Percentiles rank a stretch among this genome's conserved stretches.
Conservation (phyloP, 2,888 invertebrate genomes). For the Hydropsyche betteni region DNA sequence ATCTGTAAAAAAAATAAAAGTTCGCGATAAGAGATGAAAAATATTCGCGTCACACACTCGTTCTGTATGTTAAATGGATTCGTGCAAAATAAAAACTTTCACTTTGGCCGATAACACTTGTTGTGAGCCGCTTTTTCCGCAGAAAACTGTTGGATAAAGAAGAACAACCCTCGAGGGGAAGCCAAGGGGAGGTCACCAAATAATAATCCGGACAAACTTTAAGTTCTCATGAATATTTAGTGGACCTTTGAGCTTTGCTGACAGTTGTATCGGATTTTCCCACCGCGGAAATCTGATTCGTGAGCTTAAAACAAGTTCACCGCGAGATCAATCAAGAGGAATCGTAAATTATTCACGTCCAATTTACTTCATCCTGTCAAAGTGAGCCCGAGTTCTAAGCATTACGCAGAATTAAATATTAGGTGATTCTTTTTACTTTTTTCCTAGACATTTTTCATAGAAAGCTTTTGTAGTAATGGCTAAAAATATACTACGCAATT, state of each 20-base stretch:
- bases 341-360: conserved; percentile 27
- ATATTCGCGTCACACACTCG: too few species aligned
- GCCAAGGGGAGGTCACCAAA: conserved; percentile 31
- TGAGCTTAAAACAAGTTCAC: conserved; percentile 25
- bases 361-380: conserved; percentile 23
- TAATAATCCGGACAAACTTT: conserved; percentile 34
- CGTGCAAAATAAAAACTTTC: neutral
- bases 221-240: conserved; percentile 37
- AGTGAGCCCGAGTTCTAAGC: neutral
- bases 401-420: neutral
- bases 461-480: too few species aligned
- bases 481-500: too few species aligned
- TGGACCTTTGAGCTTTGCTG: conserved; percentile 35
- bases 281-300: conserved; percentile 35
- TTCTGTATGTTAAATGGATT: neutral
- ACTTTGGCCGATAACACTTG: conserved; percentile 7
- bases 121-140: neutral
- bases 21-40: too few species aligned
- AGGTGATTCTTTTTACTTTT: neutral
- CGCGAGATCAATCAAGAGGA: conserved; percentile 11
- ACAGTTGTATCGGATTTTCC: conserved; percentile 38
- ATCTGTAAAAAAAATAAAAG: too few species aligned
- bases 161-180: conserved; percentile 9
- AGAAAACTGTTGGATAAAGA: conserved; percentile 14
- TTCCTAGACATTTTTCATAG: neutral